phyloP scores from a whole-genome alignment of 2,888 invertebrate genomes.

The Drosophila mettleri region DNA sequence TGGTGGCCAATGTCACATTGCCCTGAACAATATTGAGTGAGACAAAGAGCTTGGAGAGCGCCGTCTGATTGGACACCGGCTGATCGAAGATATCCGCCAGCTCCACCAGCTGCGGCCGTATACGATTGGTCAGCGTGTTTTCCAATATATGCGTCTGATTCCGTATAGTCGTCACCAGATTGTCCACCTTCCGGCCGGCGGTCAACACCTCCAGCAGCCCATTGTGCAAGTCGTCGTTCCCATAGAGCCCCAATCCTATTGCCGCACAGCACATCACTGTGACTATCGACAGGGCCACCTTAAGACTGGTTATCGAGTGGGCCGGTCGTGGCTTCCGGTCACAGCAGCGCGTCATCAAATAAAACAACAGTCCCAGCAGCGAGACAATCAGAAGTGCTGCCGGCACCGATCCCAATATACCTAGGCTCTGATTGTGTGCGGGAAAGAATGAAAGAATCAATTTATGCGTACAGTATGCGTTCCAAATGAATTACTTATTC shows the following conservation, averaged over 20 bases:
- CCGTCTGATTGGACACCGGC: conserved; percentile 91
- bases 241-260: conserved; percentile 95
- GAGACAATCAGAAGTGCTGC: conserved; percentile 96
- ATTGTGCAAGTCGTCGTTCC: conserved; percentile 97
- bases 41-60: conserved; percentile 89
- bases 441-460: background rate
- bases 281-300: conserved; percentile 91
- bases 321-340: conserved; percentile 96
- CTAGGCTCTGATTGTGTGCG: conserved; percentile 89
- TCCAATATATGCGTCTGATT: conserved; percentile 93
- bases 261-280: conserved; percentile 95
- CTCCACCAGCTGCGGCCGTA: conserved; percentile 89
- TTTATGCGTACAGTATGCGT: background rate
- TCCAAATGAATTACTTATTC: background rate
- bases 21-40: conserved; percentile 89
- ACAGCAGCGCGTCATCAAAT: conserved; percentile 97
- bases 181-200: conserved; percentile 92
- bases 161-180: conserved; percentile 91
- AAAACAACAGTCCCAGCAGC: conserved; percentile 94
- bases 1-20: conserved; percentile 91
- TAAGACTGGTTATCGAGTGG: conserved; percentile 94
- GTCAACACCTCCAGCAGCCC: conserved; percentile 92
- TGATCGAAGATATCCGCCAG: conserved; percentile 91
- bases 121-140: conserved; percentile 89
- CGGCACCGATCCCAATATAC: conserved; percentile 96